Evolutionary conservation across 1,140 invertebrate genomes (phyloP).

Genomic region (Bombus balteatus): DNA sequence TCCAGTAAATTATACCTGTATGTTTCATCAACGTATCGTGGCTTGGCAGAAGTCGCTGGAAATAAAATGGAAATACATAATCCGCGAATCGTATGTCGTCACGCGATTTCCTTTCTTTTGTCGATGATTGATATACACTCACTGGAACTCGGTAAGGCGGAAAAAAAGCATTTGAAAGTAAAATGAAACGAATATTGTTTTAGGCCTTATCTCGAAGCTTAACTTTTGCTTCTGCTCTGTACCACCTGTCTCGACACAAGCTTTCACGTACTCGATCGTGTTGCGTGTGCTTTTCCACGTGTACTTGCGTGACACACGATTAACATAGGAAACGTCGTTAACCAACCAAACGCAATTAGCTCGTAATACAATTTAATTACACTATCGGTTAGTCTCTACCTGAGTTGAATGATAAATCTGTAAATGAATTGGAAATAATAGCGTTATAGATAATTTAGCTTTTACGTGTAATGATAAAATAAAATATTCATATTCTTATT

Average conservation of each 20-base stretch:
- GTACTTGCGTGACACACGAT: slow-evolving; percentile 24
- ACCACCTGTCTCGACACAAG: slow-evolving; percentile 14
- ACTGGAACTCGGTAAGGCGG: neutral
- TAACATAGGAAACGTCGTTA: slow-evolving; percentile 17
- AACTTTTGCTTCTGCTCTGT: neutral
- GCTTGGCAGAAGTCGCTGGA: neutral
- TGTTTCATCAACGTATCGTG: neutral
- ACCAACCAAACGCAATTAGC: neutral
- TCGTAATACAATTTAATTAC: neutral
- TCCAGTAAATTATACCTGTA: neutral
- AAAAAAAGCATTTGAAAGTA: slow-evolving; percentile 3
- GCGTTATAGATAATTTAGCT: too few species aligned
- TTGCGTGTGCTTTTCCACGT: slow-evolving; percentile 29
- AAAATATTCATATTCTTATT: too few species aligned
- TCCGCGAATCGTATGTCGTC: neutral
- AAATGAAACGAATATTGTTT: slow-evolving; percentile 8
- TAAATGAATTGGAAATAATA: too few species aligned
- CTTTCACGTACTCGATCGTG: slow-evolving; percentile 15
- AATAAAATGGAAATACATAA: neutral
- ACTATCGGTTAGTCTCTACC: neutral
- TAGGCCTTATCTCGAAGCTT: neutral
- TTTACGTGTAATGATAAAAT: too few species aligned
- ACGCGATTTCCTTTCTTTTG: neutral
- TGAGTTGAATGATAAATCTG: neutral
- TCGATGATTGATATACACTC: neutral